These are phyloP conservation scores for Lepidocyrtinus sp. DNA, from an alignment of 2,888 invertebrate genomes.

Conservation along the genomic window DNA sequence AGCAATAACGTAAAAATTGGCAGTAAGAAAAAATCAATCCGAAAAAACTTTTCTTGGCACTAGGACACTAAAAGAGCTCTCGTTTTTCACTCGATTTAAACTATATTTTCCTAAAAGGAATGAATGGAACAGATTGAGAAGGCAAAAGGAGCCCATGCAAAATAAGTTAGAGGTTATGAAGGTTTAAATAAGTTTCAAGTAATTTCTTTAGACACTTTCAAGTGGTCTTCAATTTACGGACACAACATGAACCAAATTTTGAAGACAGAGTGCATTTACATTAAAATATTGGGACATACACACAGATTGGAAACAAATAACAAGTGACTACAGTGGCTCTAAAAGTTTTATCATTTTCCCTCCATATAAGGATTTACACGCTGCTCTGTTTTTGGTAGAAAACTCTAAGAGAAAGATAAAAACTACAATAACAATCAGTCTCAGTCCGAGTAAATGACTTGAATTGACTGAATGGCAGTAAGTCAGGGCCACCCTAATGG, in stretches of 20 bases:
- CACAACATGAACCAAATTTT: background rate
- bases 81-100: background rate
- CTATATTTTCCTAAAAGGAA: background rate
- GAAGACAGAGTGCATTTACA: background rate
- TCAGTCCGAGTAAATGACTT: background rate
- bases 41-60: constrained; percentile 51
- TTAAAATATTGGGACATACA: background rate
- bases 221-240: background rate
- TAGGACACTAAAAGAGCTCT: background rate
- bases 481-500: background rate
- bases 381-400: background rate
- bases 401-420: background rate
- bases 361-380: too few species aligned
- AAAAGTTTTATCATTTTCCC: background rate
- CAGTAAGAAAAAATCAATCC: constrained; percentile 58
- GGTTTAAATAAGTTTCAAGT: background rate
- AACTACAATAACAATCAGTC: background rate
- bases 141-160: background rate
- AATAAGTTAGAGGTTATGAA: background rate
- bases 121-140: background rate
- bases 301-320: background rate
- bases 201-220: background rate
- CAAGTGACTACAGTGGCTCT: background rate
- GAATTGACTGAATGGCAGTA: background rate
- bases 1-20: constrained; percentile 61